Conservation (phyloP, 2,888 invertebrate genomes). For the Pemphredon lugubris region DNA sequence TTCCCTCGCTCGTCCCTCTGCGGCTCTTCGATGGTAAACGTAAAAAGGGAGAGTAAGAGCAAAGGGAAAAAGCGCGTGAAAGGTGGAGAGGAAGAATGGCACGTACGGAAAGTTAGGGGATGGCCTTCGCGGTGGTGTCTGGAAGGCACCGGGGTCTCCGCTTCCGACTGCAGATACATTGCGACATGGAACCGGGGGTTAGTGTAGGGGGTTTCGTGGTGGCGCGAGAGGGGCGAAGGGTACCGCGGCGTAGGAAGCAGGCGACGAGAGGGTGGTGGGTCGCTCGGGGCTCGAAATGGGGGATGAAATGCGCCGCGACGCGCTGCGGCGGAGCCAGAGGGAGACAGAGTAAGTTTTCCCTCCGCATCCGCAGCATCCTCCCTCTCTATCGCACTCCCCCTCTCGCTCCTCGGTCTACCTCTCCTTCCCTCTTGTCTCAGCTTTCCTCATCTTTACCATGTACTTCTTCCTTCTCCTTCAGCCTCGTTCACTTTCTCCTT, state of each 20-base stretch:
- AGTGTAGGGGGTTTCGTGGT: conserved; percentile 62
- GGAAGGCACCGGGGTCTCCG: conserved; percentile 55
- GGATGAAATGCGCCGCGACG: conserved; percentile 75
- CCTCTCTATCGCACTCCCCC: conserved; percentile 45
- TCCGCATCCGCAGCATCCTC: conserved; percentile 77
- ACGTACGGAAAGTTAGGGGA: no score
- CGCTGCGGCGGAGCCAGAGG: conserved; percentile 73
- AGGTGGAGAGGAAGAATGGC: neutral
- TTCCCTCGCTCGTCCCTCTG: no score
- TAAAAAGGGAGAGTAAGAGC: no score
- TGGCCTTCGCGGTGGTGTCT: conserved; percentile 34
- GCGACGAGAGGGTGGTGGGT: conserved; percentile 48
- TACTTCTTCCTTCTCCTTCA: neutral
- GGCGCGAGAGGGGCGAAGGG: conserved; percentile 47
- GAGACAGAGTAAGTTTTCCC: conserved; percentile 60
- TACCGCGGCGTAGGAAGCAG: conserved; percentile 38
- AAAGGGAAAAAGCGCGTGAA: neutral
- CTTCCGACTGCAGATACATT: conserved; percentile 79
- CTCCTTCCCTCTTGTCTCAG: neutral
- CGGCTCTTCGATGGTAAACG: no score
- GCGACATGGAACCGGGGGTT: conserved; percentile 75
- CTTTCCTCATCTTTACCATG: no score
- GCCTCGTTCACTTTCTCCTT: neutral
- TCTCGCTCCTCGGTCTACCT: neutral
- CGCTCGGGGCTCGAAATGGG: conserved; percentile 49